Conservation (phyloP, 37 sponge, comb jelly and placozoan genomes). For the Aplysina aerophoba region DNA sequence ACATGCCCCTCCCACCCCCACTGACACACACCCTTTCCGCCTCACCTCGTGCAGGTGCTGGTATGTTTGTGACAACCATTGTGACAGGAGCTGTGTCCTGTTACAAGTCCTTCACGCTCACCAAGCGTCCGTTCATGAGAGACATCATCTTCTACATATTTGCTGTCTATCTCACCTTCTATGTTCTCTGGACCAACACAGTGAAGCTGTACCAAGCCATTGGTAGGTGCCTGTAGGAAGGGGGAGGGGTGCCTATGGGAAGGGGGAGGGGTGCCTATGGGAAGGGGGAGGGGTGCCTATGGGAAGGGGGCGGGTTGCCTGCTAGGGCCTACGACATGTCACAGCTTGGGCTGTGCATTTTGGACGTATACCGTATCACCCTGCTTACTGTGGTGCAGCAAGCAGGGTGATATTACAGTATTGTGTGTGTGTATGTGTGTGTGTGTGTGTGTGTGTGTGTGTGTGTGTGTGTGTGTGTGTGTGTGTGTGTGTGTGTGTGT, state of each 20-base stretch:
- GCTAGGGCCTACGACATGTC: too few relatives aligned
- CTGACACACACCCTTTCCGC: not conserved
- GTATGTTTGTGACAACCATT: conserved; percentile 94
- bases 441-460: too few relatives aligned
- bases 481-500: conserved; percentile 5
- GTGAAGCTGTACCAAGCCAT: conserved; percentile 69
- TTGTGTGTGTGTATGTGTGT: too few relatives aligned
- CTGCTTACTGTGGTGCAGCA: too few relatives aligned
- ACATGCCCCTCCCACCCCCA: not conserved
- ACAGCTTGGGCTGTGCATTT: too few relatives aligned
- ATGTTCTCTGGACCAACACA: conserved; percentile 73
- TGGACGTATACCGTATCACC: too few relatives aligned
- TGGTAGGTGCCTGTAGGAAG: conserved; percentile 35
- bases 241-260: too few relatives aligned
- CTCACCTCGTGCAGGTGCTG: conserved; percentile 77
- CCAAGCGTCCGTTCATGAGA: conserved; percentile 91
- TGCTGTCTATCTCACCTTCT: conserved; percentile 89
- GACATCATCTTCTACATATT: conserved; percentile 91
- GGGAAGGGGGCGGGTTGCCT: too few relatives aligned
- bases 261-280: too few relatives aligned
- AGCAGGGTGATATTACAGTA: too few relatives aligned
- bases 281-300: too few relatives aligned
- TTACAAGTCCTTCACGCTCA: conserved; percentile 75
- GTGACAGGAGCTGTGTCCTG: conserved; percentile 89
- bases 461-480: not conserved